Percentiles rank a stretch among this genome's conserved stretches.
Conservation (phyloP, 2,888 invertebrate species). For the Iselma pallidipennis region DNA sequence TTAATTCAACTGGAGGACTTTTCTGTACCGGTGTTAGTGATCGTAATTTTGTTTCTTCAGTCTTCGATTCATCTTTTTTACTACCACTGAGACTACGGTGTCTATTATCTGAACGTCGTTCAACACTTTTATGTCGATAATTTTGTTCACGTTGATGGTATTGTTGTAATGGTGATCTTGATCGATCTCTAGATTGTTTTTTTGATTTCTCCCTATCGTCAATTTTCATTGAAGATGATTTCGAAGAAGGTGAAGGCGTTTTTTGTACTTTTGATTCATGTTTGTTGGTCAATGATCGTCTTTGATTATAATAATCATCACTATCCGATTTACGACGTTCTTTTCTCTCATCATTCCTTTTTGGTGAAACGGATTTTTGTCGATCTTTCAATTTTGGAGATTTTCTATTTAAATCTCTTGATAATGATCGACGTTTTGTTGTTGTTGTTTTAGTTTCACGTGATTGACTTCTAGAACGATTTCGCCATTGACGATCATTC, state of each 20-base stretch:
- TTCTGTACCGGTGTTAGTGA: conserved; percentile 19
- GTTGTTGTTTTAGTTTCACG: conserved; percentile 16
- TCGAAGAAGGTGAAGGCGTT: conserved; percentile 4
- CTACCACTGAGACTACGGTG: neutral
- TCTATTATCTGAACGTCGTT: neutral
- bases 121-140: neutral
- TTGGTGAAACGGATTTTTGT: conserved; percentile 27
- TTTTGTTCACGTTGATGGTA: neutral
- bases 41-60: conserved; percentile 10
- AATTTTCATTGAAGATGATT: neutral
- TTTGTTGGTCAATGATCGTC: conserved; percentile 21
- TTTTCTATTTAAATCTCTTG: conserved; percentile 14
- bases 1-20: conserved; percentile 4
- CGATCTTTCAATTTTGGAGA: too few relatives aligned
- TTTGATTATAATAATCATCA: conserved; percentile 6
- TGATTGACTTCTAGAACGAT: conserved; percentile 11
- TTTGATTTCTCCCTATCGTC: neutral
- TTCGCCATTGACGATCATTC: conserved; percentile 11
- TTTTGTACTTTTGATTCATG: conserved; percentile 16
- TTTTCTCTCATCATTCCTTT: conserved; percentile 10
- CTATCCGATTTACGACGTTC: conserved; percentile 6
- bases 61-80: conserved; percentile 9
- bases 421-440: conserved; percentile 19
- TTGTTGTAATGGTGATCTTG: neutral
- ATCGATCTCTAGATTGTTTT: neutral